Evolutionary conservation across 2,888 invertebrate species (phyloP).

Genomic region (Dorcus parallelipipedus): DNA sequence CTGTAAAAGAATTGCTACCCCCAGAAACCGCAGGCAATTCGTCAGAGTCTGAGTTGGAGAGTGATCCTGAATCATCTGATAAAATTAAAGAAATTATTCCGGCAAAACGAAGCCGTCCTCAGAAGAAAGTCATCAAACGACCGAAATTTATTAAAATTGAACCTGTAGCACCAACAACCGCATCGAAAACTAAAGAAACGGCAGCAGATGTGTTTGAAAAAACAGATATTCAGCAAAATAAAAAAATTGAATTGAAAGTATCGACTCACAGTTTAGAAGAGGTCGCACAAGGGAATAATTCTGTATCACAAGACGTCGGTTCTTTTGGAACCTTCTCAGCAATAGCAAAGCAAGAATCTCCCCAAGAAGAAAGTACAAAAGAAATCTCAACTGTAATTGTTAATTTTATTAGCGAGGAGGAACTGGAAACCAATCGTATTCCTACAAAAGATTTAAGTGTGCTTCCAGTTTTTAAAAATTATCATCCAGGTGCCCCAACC

Average conservation of each 20-base stretch:
- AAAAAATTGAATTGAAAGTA: slow-evolving; percentile 54
- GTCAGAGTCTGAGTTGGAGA: slow-evolving; percentile 64
- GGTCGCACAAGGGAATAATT: slow-evolving; percentile 18
- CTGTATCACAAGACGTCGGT: slow-evolving; percentile 1
- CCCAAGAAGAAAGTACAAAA: slow-evolving; percentile 27
- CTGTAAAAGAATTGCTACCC: not conserved
- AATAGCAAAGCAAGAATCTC: slow-evolving; percentile 31
- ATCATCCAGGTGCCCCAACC: slow-evolving; percentile 75
- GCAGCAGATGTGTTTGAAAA: slow-evolving; percentile 58
- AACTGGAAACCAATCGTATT: slow-evolving; percentile 67
- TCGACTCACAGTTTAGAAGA: slow-evolving; percentile 34
- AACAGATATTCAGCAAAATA: slow-evolving; percentile 45
- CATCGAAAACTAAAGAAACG: slow-evolving; percentile 41
- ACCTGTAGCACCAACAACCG: slow-evolving; percentile 21
- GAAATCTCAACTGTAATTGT: slow-evolving; percentile 33
- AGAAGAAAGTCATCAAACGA: slow-evolving; percentile 52
- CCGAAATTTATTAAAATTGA: slow-evolving; percentile 54
- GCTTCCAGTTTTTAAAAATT: slow-evolving; percentile 81
- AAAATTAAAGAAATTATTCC: slow-evolving; percentile 48
- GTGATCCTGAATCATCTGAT: slow-evolving; percentile 52
- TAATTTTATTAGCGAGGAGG: slow-evolving; percentile 56
- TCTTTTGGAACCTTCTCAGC: not conserved
- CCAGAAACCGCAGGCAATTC: slow-evolving; percentile 4
- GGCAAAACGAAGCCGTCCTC: slow-evolving; percentile 47
- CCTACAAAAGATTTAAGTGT: slow-evolving; percentile 67